Base-by-base conservation (phyloP, 1,140 invertebrate species). In the Monomorium pharaonis region DNA sequence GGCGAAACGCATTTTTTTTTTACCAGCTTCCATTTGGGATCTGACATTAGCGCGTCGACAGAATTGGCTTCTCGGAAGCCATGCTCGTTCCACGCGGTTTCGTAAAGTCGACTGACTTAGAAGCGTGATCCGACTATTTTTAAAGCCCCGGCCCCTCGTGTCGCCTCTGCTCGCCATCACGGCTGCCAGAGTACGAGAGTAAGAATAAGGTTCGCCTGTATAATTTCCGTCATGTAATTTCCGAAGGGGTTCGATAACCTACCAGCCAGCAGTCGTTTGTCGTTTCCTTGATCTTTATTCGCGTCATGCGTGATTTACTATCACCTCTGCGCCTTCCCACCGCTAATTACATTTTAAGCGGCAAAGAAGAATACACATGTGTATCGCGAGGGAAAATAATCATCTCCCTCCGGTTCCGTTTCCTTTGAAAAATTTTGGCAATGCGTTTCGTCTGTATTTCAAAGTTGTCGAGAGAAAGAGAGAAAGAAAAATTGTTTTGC, bases 281-380 rank as follows among this genome's bases (percentile, higher is more conserved):
- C 69, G 75, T 70, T 77, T 51, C 85, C 63, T 89, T 86, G 84
- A 89, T 89, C 88, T 89, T 89, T 84, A 62, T 49, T 84, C 69
- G 60, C 42, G 33, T n/a, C 58, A 42, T 42, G 42, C 76, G 60
- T 88, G 88, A 89, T 89, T 89, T 89, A 89, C 74, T n/a, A 81
- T 65, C 78, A 42, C 60, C 84, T 42, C 44, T 27, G 42, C n/a
- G n/a, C 75, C 58, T 70, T 67, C 49, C 47, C 33, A 10, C 60
- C 67, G 77, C 75, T 86, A 88, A 88, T 89, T 89, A 86, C 88
- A 89, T 88, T 86, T 47, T 70, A 78, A 24, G 6, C 33, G 18
- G 47, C 62, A 67, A n/a, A 60, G 65, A 88, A 88, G 74, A 80
- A 89, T 88, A 78, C 42, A 37, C 18, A 33, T 16, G 27, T 10